phyloP scores from a whole-genome alignment of 2,888 invertebrate species.

The Biston stratarius region DNA sequence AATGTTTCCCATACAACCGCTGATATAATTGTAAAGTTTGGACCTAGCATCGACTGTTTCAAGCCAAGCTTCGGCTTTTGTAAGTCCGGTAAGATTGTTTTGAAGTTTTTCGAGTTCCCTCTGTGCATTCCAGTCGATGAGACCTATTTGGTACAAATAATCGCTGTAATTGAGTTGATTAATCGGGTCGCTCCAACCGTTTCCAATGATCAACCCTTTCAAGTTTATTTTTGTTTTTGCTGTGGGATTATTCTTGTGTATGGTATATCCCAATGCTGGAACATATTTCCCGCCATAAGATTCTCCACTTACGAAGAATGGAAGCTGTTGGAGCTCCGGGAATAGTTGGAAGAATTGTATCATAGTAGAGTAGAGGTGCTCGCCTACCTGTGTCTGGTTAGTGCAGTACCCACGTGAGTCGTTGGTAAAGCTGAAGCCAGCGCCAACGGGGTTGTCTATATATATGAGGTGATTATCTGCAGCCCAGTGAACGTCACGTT shows the following conservation, averaged over 20 bases:
- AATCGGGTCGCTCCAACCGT: slow-evolving; percentile 92
- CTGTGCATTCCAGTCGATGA: slow-evolving; percentile 88
- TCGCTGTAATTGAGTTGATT: slow-evolving; percentile 92
- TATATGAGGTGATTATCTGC: slow-evolving; percentile 92
- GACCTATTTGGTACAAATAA: slow-evolving; percentile 92
- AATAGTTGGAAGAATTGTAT: slow-evolving; percentile 95
- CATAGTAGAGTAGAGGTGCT: slow-evolving; percentile 91
- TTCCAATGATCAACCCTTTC: slow-evolving; percentile 91
- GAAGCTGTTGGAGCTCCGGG: slow-evolving; percentile 89
- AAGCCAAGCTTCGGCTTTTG: slow-evolving; percentile 87
- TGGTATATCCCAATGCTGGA: slow-evolving; percentile 92
- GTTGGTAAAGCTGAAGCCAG: slow-evolving; percentile 96
- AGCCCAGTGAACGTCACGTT: slow-evolving; percentile 93
- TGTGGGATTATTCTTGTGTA: slow-evolving; percentile 88
- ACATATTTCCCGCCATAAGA: slow-evolving; percentile 94
- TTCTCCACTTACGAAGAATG: slow-evolving; percentile 96
- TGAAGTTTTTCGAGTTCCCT: slow-evolving; percentile 88
- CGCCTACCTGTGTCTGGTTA: slow-evolving; percentile 93
- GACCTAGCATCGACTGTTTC: slow-evolving; percentile 83
- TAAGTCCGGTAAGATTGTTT: slow-evolving; percentile 34
- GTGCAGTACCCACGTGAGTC: slow-evolving; percentile 91
- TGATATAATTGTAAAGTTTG: slow-evolving; percentile 87
- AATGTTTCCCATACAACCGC: background rate
- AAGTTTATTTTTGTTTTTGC: slow-evolving; percentile 90
- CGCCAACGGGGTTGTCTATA: slow-evolving; percentile 97